Conservation (phyloP, 2,797 vertebrate genomes). For the Takifugu ocellatus region DNA sequence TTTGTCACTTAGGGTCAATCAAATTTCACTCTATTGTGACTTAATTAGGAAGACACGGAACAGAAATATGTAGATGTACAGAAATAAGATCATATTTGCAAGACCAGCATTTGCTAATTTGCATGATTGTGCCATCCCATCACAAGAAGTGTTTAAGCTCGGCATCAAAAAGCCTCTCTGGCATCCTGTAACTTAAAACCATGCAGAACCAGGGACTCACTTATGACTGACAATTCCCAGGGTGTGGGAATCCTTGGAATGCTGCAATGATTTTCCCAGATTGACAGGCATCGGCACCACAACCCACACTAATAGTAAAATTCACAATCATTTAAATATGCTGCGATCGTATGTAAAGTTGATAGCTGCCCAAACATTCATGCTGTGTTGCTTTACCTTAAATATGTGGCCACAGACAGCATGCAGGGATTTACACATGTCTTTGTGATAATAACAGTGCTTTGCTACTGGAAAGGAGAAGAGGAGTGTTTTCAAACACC, state of each 20-base stretch:
- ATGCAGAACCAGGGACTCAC: slow-evolving; percentile 32
- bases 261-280: slow-evolving; percentile 51
- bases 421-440: slow-evolving; percentile 28
- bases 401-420: slow-evolving; percentile 51
- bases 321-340: background rate
- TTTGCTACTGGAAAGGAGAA: background rate
- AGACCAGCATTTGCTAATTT: background rate
- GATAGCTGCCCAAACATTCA: slow-evolving; percentile 29
- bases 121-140: background rate
- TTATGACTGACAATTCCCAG: slow-evolving; percentile 47
- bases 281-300: slow-evolving; percentile 12
- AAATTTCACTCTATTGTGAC: slow-evolving; percentile 4
- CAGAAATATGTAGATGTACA: slow-evolving; percentile 1
- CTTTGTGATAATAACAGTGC: slow-evolving; percentile 1
- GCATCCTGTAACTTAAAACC: slow-evolving; percentile 13
- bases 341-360: slow-evolving; percentile 15
- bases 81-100: background rate
- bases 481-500: background rate
- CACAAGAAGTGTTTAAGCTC: slow-evolving; percentile 1
- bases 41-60: background rate
- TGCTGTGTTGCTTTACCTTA: slow-evolving; percentile 29
- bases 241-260: slow-evolving; percentile 67
- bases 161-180: background rate
- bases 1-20: slow-evolving; percentile 1
- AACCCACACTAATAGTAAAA: slow-evolving; percentile 4